Evolutionary conservation across 2,113 vertebrate genomes (phyloP), one percentile per base, ranked within the genome.

Genomic region (Amblyornis subalaris): DNA sequence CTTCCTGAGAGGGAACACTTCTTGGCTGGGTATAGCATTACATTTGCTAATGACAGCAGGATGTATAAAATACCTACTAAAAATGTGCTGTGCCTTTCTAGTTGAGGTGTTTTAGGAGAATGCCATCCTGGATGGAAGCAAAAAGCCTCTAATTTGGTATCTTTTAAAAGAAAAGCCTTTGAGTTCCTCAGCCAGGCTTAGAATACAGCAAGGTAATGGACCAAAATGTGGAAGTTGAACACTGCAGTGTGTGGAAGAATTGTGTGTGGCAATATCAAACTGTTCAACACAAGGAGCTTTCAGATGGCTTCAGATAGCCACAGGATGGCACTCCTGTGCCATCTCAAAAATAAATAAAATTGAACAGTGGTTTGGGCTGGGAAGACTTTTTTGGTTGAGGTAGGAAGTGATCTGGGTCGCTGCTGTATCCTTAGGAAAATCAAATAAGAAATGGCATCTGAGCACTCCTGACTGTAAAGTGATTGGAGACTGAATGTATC

Each of bases 321-420:
- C 91, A 57, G 89, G 95, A 78, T 96, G 96, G 96, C 96, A 94
- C 77, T 89, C 80, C 74, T 85, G 90, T 75, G 67, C 90, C 54
- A 29, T 26, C 82, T 26, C 36, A 21, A 10, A 55, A 62, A 29
- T 3, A 55, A 62, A 33, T 33, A n/a, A 33, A 25, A 12, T 12
- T 16, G 2, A 67, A 6, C 31, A 13, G 23, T 7, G 45, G 6
- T 47, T 81, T 77, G 45, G 58, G 8, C 36, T 73, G 54, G 14
- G 47, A 14, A 33, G 65, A 28, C 26, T 62, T 53, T 62, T 53
- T 7, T 5, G 7, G 17, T 5, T 77, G 62, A 70, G 61, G 26
- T 35, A 23, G 45, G 31, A 20, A 85, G 50, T 33, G 45, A 51
- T 11, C 47, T 79, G 42, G 12, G 11, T 70, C 36, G 26, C 16